Evolutionary conservation across 2,888 invertebrate species (phyloP), one percentile per base, ranked within the genome.

Genomic region (Mesopsocus fuscifrons): DNA sequence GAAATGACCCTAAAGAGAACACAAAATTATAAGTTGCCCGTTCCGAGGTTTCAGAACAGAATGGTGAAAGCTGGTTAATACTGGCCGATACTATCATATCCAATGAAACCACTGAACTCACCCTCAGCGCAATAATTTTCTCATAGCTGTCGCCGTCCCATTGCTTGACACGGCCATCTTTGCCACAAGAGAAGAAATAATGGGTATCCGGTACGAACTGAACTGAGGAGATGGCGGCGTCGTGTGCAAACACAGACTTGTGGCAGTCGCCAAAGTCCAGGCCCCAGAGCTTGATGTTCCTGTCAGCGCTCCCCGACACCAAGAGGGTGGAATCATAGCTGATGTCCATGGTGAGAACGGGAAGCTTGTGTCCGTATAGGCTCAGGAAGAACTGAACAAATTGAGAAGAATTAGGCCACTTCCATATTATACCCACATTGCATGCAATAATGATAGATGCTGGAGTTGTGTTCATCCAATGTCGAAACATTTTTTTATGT

Each of bases 191-290:
- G 59, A 97, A 95, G 57, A 97, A 80, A 58, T 89, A 75, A 60
- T 95, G 95, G 3, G 91, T 94, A 51, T 72, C 76, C 0, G 88
- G 83, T 16, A 94, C 75, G 57, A 98, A 98, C 53, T 80, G 75
- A 23, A 97, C 59, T 23, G 81, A 74, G 46, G 88, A 91, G 8
- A 98, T 77, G 0, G 92, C 85, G 60, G 94, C 92, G 54, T 95
- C 91, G 60, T 98, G 97, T 0, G 94, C 95, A 60, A 94, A 89
- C 51, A 97, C 70, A 0, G 92, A 92, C 54, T 76, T 77, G 63
- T 92, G 95, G 53, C 94, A 95, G 60, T 98, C 94, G n/a, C 97
- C 97, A 59, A 92, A 97, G 63, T 97, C 94, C 64, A 97, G 71
- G 26, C 97, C 97, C 97, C 97, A 99, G 48, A 98, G 78, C 66